Evolutionary conservation across 2,888 invertebrate genomes (phyloP).

Genomic region (Cordilura impudica): DNA sequence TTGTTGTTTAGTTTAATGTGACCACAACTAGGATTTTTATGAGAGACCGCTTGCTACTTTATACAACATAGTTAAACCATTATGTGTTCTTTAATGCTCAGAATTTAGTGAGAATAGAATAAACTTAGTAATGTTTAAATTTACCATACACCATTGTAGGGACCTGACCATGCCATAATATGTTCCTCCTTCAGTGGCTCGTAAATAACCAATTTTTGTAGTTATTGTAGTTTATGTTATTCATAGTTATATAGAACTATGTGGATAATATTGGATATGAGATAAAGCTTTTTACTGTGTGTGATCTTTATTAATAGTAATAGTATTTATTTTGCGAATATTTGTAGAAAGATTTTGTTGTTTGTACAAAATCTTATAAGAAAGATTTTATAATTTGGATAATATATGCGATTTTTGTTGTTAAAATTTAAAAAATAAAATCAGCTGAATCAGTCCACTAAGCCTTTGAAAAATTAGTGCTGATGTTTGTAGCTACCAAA

Average conservation of each 20-base stretch:
- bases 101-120: not conserved
- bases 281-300: no score
- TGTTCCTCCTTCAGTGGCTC: conserved; percentile 58
- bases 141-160: not conserved
- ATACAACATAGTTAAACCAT: conserved; percentile 48
- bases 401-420: no score
- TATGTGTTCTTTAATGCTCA: conserved; percentile 32
- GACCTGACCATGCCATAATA: not conserved
- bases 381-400: no score
- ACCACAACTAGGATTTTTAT: conserved; percentile 5
- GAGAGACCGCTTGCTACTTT: conserved; percentile 45
- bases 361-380: no score
- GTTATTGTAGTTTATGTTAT: not conserved
- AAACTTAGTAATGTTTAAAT: not conserved
- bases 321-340: no score
- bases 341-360: no score
- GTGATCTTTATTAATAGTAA: no score
- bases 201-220: conserved; percentile 44
- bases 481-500: no score
- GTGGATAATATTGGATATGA: not conserved
- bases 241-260: conserved; percentile 40
- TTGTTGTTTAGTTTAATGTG: not conserved
- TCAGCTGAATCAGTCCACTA: no score
- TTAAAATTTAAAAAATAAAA: no score
- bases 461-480: no score